Evolutionary conservation across 2,113 vertebrate species (phyloP).

Genomic region (Marmota monax): DNA sequence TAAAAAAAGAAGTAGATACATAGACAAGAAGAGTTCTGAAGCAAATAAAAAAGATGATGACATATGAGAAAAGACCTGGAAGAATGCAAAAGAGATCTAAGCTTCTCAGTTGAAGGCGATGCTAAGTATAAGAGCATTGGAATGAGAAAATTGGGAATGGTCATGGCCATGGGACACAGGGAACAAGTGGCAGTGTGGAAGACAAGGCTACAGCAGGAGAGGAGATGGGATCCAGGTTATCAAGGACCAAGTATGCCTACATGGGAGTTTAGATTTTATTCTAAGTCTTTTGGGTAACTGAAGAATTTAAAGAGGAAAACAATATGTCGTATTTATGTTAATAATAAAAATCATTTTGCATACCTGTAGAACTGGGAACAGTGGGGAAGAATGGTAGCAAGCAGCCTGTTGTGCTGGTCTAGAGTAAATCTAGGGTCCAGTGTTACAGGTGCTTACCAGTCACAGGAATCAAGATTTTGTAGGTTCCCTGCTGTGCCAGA

Average conservation of each 20-base stretch:
- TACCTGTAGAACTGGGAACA: neutral
- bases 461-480: neutral
- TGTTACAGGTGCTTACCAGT: neutral
- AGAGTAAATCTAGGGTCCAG: neutral
- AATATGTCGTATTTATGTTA: neutral
- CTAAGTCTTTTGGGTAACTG: neutral
- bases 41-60: neutral
- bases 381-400: neutral
- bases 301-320: conserved; percentile 1
- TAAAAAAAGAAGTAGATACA: neutral
- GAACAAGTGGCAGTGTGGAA: neutral
- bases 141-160: neutral
- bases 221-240: neutral
- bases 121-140: neutral
- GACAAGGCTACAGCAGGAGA: no score
- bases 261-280: neutral
- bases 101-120: neutral
- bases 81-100: neutral
- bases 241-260: neutral
- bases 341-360: neutral
- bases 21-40: neutral
- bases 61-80: neutral
- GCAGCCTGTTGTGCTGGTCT: neutral
- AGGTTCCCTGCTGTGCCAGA: neutral
- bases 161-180: neutral